Percentiles rank a stretch among this genome's conserved stretches.
Evolutionary conservation across 2,797 vertebrate species (phyloP).

Genomic region (Corythornis leucogaster): DNA sequence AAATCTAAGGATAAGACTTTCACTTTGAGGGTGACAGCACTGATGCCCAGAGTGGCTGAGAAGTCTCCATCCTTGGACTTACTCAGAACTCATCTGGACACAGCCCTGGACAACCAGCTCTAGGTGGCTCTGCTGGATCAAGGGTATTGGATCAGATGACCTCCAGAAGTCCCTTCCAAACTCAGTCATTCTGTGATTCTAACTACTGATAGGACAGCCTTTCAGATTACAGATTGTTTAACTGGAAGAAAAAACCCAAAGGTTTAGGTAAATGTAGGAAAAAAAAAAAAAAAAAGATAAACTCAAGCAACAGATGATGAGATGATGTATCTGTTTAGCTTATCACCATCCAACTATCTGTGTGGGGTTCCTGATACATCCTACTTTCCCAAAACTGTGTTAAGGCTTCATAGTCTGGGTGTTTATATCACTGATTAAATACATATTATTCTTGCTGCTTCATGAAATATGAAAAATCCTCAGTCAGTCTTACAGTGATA

Average conservation of each 20-base stretch:
- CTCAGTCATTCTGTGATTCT: neutral
- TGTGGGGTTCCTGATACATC: neutral
- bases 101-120: neutral
- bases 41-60: neutral
- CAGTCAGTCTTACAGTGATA: neutral
- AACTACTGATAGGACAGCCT: neutral
- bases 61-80: neutral
- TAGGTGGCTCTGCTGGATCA: neutral
- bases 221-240: neutral
- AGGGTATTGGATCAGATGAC: neutral
- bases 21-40: neutral
- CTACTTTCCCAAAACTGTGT: neutral
- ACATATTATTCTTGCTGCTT: neutral
- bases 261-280: neutral
- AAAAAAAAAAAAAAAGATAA: neutral
- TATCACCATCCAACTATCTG: neutral
- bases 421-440: neutral
- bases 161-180: neutral
- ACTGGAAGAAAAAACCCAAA: neutral
- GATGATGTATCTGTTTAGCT: neutral
- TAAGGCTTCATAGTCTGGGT: neutral
- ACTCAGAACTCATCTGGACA: neutral
- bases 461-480: neutral
- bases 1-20: neutral
- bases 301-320: neutral